A percentile compares a stretch with the other conserved stretches of the same genome.
These are phyloP conservation scores for Pomacea maculata DNA, from an alignment of 1,140 invertebrate genomes.

Conservation along the genomic window DNA sequence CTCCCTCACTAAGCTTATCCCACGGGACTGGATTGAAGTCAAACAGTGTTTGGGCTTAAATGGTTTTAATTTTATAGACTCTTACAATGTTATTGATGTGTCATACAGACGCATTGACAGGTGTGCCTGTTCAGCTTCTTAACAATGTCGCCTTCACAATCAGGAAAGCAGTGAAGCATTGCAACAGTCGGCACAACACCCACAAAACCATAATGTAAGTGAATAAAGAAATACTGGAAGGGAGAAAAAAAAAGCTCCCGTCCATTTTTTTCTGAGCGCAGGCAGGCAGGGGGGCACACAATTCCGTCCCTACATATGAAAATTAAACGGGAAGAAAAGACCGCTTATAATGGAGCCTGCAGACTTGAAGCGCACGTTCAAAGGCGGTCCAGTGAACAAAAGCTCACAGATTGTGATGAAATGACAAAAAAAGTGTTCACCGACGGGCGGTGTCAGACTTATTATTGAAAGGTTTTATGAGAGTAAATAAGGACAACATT, in stretches of 20 bases:
- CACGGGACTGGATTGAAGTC: too few species aligned
- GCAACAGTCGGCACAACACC: conserved; percentile 10
- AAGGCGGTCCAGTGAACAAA: not conserved
- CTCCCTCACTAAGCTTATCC: too few species aligned
- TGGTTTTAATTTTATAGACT: conserved; percentile 14
- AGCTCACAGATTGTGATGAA: conserved; percentile 1
- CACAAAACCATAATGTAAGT: conserved; percentile 2
- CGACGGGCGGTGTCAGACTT: conserved; percentile 1
- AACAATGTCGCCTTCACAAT: conserved; percentile 12
- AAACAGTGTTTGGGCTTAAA: not conserved
- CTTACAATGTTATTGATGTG: conserved; percentile 8
- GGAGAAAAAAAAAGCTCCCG: conserved; percentile 2
- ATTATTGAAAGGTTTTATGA: conserved; percentile 4
- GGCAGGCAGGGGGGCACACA: conserved; percentile 9
- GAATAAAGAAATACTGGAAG: not conserved
- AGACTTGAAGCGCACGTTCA: not conserved
- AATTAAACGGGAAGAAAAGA: conserved; percentile 11
- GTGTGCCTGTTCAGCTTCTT: conserved; percentile 7
- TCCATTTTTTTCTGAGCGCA: conserved; percentile 2
- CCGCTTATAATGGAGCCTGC: conserved; percentile 10
- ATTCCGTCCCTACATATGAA: conserved; percentile 16
- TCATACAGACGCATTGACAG: conserved; percentile 8
- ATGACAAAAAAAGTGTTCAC: not conserved
- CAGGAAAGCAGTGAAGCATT: conserved; percentile 7
- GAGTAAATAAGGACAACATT: conserved; percentile 13